A percentile compares a stretch with the other conserved stretches of the same genome.
Conservation (phyloP, 37 sponge, comb jelly and placozoan genomes). For the Crambe crambe region DNA sequence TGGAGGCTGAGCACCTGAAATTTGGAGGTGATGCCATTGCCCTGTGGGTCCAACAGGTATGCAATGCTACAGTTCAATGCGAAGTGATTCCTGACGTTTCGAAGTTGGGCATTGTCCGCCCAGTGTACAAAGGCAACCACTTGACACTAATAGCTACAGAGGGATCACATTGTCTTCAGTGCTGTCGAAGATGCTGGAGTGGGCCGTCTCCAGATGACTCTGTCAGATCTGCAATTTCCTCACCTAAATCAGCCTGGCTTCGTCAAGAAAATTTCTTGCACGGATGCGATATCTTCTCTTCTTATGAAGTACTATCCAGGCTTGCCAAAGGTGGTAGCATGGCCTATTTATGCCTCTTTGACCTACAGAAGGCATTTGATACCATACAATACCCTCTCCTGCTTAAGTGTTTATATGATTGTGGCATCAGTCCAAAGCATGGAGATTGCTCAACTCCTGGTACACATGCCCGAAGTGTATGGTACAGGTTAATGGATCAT, state of each 20-base stretch:
- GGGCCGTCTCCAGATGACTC: not conserved
- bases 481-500: too few relatives aligned
- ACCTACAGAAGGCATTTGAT: too few relatives aligned
- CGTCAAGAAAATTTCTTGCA: not conserved
- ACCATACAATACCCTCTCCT: too few relatives aligned
- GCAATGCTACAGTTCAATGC: not conserved
- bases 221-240: not conserved
- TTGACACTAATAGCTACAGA: not conserved
- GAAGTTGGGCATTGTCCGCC: not conserved
- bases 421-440: too few relatives aligned
- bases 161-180: not conserved
- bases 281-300: not conserved
- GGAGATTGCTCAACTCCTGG: too few relatives aligned
- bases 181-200: not conserved
- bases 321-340: too few relatives aligned
- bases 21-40: not conserved
- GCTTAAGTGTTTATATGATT: too few relatives aligned
- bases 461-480: too few relatives aligned
- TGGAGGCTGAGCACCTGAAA: slow-evolving; percentile 18
- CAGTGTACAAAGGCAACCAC: not conserved
- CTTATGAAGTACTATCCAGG: too few relatives aligned
- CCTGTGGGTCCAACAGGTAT: not conserved
- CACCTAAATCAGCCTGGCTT: not conserved
- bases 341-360: too few relatives aligned
- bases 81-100: not conserved